Evolutionary conservation across 2,888 invertebrate species (phyloP).

Genomic region (Thelaira solivaga): DNA sequence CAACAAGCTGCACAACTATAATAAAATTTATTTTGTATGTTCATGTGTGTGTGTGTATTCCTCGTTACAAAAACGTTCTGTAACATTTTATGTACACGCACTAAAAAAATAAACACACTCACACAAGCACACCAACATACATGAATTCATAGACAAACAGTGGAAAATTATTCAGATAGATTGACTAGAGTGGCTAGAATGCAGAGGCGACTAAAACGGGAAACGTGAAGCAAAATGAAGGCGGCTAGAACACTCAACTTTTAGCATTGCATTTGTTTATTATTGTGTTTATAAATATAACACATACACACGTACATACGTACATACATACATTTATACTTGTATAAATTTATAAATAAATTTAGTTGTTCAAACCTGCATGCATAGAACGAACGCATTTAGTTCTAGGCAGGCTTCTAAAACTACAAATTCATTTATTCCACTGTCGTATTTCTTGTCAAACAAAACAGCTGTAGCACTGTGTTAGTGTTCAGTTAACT

Average conservation of each 20-base stretch:
- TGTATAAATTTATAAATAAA: conserved; percentile 31
- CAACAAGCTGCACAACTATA: conserved; percentile 26
- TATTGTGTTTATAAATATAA: conserved; percentile 8
- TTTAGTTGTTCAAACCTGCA: conserved; percentile 20
- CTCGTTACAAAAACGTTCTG: conserved; percentile 31
- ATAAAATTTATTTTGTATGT: conserved; percentile 37
- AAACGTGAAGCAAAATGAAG: conserved; percentile 56
- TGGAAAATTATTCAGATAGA: conserved; percentile 30
- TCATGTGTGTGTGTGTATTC: conserved; percentile 7
- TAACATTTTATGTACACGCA: conserved; percentile 56
- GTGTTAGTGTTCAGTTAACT: too few species aligned
- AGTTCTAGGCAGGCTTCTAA: conserved; percentile 2
- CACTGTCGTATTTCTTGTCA: too few species aligned
- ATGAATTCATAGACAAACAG: conserved; percentile 24
- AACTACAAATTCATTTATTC: conserved; percentile 11
- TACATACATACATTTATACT: not conserved
- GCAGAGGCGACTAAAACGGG: conserved; percentile 45
- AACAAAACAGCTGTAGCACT: too few species aligned
- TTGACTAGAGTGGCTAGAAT: conserved; percentile 38
- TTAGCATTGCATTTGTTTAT: conserved; percentile 54
- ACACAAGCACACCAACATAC: not conserved
- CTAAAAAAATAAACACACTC: conserved; percentile 6
- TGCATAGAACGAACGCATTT: too few species aligned
- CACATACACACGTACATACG: not conserved
- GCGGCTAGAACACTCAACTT: conserved; percentile 62